Evolutionary conservation across 2,113 vertebrate species (phyloP), one percentile per base, ranked within the genome.

Genomic region (Menura novaehollandiae): DNA sequence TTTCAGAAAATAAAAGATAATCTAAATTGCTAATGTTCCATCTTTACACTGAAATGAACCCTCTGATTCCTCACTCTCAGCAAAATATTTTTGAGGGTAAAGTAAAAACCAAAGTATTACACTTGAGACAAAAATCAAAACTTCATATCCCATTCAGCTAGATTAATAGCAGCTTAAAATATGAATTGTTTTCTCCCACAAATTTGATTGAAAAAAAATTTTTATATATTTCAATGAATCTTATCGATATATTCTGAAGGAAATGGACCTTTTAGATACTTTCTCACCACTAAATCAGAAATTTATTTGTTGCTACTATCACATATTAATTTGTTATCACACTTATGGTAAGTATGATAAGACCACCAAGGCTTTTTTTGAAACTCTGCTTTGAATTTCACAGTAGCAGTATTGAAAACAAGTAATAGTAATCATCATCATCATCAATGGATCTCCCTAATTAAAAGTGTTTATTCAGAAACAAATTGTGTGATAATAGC

Each of bases 301-400:
- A 86, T 5, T 5, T 49, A 44, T 15, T 33, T 79, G 2, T 33
- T 63, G 19, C 24, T 63, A 35, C 19, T 44, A 18, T 37, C 7
- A 13, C 6, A 6, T 21, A 21, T 43, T 64, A 46, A n/a, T 71
- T 83, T 27, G 60, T 53, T 46, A 32, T 27, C 18, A 46, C 32
- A 51, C 10, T 78, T 59, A 16, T 0, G 0, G 1, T 6, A 58
- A 64, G 12, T 9, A 32, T 7, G 13, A 69, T 41, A 78, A 74
- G 79, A 39, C 15, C 60, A 88, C 15, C 27, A 68, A 59, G 12
- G 7, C 1, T 13, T 75, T 44, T 51, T 22, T 62, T 63, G 20
- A 67, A 71, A 24, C 15, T 60, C 37, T 52, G 22, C 46, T 75
- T 68, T 56, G 78, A 60, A 68, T 49, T 44, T 60, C 73, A 71